phyloP scores from a whole-genome alignment of 2,888 invertebrate genomes.

The Lycocerus yunnanus region DNA sequence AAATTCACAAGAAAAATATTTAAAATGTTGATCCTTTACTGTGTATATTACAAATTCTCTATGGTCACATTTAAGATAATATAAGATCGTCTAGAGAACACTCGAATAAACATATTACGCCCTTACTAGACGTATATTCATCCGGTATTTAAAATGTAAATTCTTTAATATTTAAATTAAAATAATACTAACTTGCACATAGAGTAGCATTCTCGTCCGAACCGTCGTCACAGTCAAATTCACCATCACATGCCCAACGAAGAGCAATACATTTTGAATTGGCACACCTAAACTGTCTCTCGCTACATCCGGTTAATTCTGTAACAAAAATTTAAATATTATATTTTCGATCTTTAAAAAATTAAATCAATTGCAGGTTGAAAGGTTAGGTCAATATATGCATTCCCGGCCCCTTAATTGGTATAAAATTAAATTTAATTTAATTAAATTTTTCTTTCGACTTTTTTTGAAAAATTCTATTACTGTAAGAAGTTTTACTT shows the following conservation, averaged over 20 bases:
- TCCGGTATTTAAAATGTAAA: background rate
- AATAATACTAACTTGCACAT: conserved; percentile 67
- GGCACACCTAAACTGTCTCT: conserved; percentile 76
- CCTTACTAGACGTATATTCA: background rate
- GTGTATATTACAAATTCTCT: background rate
- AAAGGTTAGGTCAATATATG: too few species aligned
- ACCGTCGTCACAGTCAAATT: conserved; percentile 78
- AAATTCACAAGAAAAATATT: background rate
- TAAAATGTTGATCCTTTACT: conserved; percentile 4
- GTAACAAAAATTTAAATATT: conserved; percentile 31
- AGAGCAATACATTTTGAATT: conserved; percentile 78
- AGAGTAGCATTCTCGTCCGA: conserved; percentile 77
- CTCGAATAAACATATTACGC: background rate
- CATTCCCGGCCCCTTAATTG: too few species aligned
- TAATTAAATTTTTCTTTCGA: too few species aligned
- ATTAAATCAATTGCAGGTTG: too few species aligned
- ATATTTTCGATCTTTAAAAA: background rate
- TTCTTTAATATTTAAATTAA: background rate
- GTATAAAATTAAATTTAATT: too few species aligned
- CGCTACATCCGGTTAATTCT: conserved; percentile 60
- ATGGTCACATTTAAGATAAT: conserved; percentile 2
- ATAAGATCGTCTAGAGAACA: background rate
- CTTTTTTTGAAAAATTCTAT: too few species aligned
- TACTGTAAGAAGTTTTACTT: too few species aligned
- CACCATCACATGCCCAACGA: conserved; percentile 78